Evolutionary conservation across 2,113 vertebrate species (phyloP).

Genomic region (Pleuronectes platessa): DNA sequence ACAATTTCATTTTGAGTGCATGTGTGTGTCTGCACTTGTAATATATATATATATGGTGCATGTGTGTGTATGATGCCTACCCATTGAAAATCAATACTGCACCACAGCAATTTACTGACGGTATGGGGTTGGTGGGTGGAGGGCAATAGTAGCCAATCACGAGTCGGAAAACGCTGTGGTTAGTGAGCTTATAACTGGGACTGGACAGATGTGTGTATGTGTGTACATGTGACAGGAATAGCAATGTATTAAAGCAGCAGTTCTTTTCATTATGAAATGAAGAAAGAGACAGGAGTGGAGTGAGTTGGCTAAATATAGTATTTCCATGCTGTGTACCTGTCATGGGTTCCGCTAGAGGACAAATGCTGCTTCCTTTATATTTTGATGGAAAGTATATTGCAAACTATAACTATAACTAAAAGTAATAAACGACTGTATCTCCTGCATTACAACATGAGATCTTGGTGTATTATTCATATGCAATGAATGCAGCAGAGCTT

Average conservation of each 20-base stretch:
- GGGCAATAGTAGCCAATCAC: conserved; percentile 30
- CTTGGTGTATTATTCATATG: conserved; percentile 5
- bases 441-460: conserved; percentile 1
- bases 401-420: background rate
- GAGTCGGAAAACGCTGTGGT: conserved; percentile 10
- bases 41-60: background rate
- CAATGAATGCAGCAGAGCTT: background rate
- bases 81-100: conserved; percentile 56
- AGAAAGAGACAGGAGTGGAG: background rate
- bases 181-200: conserved; percentile 1
- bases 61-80: conserved; percentile 16
- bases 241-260: conserved; percentile 23
- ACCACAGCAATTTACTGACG: conserved; percentile 28
- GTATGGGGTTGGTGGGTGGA: conserved; percentile 32
- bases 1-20: background rate
- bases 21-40: conserved; percentile 1
- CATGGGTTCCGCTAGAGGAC: background rate
- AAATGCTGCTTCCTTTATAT: background rate
- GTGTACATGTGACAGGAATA: conserved; percentile 22
- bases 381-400: background rate
- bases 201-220: background rate
- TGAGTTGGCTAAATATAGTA: conserved; percentile 11
- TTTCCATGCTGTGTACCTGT: background rate
- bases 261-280: conserved; percentile 21
- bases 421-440: background rate